Evolutionary conservation across 2,888 invertebrate species (phyloP), one percentile per base, ranked within the genome.

Genomic region (Aleiodes testaceus): DNA sequence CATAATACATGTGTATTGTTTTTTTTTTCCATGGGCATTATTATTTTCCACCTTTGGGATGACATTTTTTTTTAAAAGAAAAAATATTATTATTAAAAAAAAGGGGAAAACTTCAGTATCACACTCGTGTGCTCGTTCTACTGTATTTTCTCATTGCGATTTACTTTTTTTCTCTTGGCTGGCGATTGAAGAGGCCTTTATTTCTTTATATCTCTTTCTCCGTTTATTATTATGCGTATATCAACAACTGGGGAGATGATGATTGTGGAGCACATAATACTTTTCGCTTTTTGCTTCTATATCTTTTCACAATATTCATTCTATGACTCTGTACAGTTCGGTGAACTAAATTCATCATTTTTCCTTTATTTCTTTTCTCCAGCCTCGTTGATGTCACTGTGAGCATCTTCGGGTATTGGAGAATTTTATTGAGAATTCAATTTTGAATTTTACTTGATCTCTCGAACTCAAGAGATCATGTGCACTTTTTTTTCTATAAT

Each of bases 221-320:
- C 67, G 74, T 72, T 72, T 76, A 78, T 82, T 82, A 85, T 85
- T 83, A 82, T 81, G 84, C 83, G 83, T 82, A 83, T 84, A 84
- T 82, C 82, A 81, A 79, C 80, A 79, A 70, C 26, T 26, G 26
- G 14, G 55, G 16, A 30, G 55, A 52, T 22, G 52, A 55, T 55
- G 55, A 55, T 55, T 55, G 55, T 55, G 30, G 30, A 36, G 11
- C 30, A 42, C 59, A 59, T 59, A 59, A 59, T 59, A 59, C 16
- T 50, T 59, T 59, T 42, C 59, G 36, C 59, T 16, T 36, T 59
- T 59, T 36, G 7, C 36, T 6, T 36, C 36, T 36, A 36, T 36
- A 36, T 59, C 18, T 16, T 36, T 6, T 7, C 30, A 59, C 59
- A 59, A 59, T 59, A 59, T 59, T 59, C 59, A 36, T 36, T 36